phyloP scores from a whole-genome alignment of 1,140 invertebrate species.

The Lepidotrigona ventralis region DNA sequence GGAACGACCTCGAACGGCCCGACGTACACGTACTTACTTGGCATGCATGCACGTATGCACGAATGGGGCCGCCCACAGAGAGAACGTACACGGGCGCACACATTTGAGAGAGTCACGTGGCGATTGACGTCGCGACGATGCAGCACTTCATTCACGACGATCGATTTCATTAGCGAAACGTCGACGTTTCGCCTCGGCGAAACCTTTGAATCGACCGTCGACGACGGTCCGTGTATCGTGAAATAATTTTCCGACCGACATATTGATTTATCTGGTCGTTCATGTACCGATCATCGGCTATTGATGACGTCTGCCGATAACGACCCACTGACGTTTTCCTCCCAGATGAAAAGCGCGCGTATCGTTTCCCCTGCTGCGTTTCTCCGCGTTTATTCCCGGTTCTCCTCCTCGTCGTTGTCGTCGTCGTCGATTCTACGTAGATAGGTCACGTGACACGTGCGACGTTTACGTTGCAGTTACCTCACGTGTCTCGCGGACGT shows the following conservation, averaged over 20 bases:
- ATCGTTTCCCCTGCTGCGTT: constrained; percentile 25
- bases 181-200: constrained; percentile 32
- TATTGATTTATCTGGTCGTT: constrained; percentile 24
- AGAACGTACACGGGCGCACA: not conserved
- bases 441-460: constrained; percentile 69
- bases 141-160: constrained; percentile 55
- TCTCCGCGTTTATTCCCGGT: constrained; percentile 17
- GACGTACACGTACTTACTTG: not conserved
- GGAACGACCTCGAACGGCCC: constrained; percentile 52
- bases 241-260: constrained; percentile 34
- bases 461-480: constrained; percentile 67
- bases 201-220: constrained; percentile 43
- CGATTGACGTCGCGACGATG: constrained; percentile 54
- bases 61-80: not conserved
- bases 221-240: not conserved
- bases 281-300: constrained; percentile 3
- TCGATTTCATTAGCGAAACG: constrained; percentile 54
- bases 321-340: constrained; percentile 11
- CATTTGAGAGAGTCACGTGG: constrained; percentile 47
- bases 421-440: constrained; percentile 59
- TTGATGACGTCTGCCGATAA: constrained; percentile 50
- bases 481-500: constrained; percentile 70
- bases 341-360: not conserved
- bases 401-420: constrained; percentile 3
- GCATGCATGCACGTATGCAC: not conserved